phyloP scores from a whole-genome alignment of 2,797 vertebrate species.

The Characodon lateralis region DNA sequence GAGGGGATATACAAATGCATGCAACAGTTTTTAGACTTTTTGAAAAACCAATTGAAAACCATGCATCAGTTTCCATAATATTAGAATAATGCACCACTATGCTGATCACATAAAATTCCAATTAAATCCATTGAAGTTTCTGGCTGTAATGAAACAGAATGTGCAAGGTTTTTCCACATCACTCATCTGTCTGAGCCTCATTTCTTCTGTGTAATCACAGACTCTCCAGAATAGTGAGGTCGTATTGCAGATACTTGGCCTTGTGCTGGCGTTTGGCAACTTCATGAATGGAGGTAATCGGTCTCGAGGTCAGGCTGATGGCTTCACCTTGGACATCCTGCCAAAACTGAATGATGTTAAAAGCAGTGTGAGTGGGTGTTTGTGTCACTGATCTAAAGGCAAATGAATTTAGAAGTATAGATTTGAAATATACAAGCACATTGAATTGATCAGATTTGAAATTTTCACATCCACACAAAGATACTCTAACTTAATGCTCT shows the following conservation, averaged over 20 bases:
- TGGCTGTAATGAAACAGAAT: too few species aligned
- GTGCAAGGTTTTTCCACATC: neutral
- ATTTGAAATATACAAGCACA: conserved; percentile 26
- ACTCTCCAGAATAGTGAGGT: conserved; percentile 83
- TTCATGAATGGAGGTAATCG: conserved; percentile 98
- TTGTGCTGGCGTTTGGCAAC: conserved; percentile 96
- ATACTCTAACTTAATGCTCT: neutral
- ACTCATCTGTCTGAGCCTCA: neutral
- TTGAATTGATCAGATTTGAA: neutral
- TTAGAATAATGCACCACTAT: neutral
- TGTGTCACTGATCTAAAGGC: conserved; percentile 34
- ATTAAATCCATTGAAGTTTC: too few species aligned
- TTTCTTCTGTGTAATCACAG: conserved; percentile 69
- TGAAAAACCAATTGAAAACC: neutral
- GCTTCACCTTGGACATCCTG: conserved; percentile 95
- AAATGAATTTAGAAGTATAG: conserved; percentile 6
- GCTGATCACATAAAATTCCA: too few species aligned
- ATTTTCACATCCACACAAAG: neutral
- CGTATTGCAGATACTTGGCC: conserved; percentile 89
- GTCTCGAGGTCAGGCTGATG: conserved; percentile 94
- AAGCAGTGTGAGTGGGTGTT: conserved; percentile 87
- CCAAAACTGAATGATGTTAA: conserved; percentile 98
- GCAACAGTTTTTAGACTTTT: neutral
- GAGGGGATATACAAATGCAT: neutral
- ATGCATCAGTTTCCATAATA: neutral